These are phyloP conservation scores for Agapetus fuscipes DNA, from an alignment of 2,888 invertebrate genomes.

Conservation along the genomic window DNA sequence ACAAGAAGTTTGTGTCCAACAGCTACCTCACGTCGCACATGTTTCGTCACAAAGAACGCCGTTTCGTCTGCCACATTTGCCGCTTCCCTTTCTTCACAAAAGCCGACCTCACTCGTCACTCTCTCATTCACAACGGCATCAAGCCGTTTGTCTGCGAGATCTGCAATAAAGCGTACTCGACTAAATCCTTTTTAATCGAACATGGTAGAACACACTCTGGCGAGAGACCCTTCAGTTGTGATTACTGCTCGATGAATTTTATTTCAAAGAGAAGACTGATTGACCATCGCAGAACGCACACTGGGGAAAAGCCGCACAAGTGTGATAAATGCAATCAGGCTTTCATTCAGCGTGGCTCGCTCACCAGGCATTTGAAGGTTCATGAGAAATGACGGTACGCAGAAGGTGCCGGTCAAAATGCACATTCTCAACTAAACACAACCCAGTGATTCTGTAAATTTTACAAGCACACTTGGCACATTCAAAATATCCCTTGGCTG, in stretches of 20 bases:
- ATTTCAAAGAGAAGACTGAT: constrained; percentile 16
- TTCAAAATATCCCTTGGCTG: no score
- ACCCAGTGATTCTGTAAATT: no score
- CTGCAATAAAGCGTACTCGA: constrained; percentile 18
- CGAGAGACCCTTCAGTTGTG: constrained; percentile 17
- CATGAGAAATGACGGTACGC: constrained; percentile 24
- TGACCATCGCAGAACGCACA: constrained; percentile 18
- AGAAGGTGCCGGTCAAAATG: constrained; percentile 5
- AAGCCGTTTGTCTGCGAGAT: constrained; percentile 24
- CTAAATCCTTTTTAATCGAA: constrained; percentile 12
- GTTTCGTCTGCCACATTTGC: constrained; percentile 38
- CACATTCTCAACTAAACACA: no score
- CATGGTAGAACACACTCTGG: constrained; percentile 17
- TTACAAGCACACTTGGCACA: no score
- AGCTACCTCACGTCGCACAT: constrained; percentile 22
- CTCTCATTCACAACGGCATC: constrained; percentile 35
- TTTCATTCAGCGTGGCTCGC: constrained; percentile 37
- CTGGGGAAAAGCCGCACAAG: constrained; percentile 31
- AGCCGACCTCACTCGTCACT: constrained; percentile 35
- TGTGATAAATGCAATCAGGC: constrained; percentile 35
- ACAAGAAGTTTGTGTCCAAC: constrained; percentile 36
- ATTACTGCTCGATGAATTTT: constrained; percentile 14
- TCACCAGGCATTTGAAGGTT: constrained; percentile 39
- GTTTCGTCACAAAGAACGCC: constrained; percentile 29
- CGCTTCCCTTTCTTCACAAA: constrained; percentile 36